Evolutionary conservation across 2,888 invertebrate species (phyloP), one percentile per base, ranked within the genome.

Genomic region (Zygothrica quintamaculata): DNA sequence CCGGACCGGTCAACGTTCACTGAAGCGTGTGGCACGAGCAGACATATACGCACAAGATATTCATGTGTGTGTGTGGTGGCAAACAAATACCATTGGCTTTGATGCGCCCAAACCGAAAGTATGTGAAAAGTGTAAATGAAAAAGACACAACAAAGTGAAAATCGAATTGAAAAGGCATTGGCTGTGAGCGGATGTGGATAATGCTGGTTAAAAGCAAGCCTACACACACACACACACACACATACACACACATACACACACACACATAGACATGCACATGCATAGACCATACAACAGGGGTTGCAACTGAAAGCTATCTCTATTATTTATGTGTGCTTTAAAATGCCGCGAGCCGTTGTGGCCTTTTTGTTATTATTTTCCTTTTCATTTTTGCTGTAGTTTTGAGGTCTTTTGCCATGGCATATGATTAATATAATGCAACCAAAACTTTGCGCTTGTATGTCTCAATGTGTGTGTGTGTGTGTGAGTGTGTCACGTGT

Each of bases 51-150:
- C 44, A 42, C 33, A 62, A 58, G 6, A 48, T n/a, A 34, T 33
- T 39, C 11, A 15, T 46, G 50, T 13, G 15, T 36, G 48, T 51
- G 55, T 59, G 47, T 51, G 47, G 13, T 48, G 58, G 40, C 52
- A 40, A 51, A 42, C 46, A 59, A 74, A 65, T 59, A 73, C 73
- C 77, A 61, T 47, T 69, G 52, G 71, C 67, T 59, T 59, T 51
- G 67, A 56, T 60, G 67, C 53, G 60, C 56, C 56, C 58, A 51
- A 62, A 60, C 65, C 59, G 61, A 79, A 85, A 80, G 71, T 82
- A 80, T 82, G 85, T 85, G 82, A 85, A 82, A 82, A 78, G 68
- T 77, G 78, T 74, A 80, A 73, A 78, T 51, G 82, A 61, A 81
- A 57, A 42, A 31, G 36, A 52, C 51, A 59, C 15, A 47, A 56